Conservation (phyloP, 2,797 vertebrate genomes). For the Mus minutoides region DNA sequence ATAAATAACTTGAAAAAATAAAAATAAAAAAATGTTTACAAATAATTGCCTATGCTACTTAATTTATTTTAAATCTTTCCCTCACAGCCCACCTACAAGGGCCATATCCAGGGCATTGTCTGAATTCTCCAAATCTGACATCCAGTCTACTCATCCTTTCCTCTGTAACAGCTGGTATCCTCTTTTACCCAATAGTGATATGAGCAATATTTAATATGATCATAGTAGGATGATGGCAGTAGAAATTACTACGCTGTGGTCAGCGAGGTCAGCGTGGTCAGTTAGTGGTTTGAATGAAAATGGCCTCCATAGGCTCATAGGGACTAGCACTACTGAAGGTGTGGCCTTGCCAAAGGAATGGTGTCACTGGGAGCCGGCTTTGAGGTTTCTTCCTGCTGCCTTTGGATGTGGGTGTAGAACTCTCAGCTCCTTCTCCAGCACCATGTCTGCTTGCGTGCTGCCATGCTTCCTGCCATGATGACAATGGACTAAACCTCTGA, state of each 20-base stretch:
- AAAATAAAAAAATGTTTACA: background rate
- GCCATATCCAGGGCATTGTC: background rate
- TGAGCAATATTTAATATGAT: background rate
- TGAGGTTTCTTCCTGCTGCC: background rate
- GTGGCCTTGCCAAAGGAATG: background rate
- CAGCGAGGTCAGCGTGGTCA: background rate
- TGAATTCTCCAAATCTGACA: slow-evolving; percentile 1
- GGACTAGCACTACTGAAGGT: background rate
- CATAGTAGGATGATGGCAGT: background rate
- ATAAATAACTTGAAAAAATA: background rate
- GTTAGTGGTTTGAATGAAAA: background rate
- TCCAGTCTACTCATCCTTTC: background rate
- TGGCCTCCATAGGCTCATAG: background rate
- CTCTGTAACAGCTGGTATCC: slow-evolving; percentile 7
- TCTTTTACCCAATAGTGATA: background rate
- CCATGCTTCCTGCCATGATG: background rate
- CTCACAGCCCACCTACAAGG: too few relatives aligned
- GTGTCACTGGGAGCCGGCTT: background rate
- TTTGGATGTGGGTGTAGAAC: background rate
- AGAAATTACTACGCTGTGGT: background rate
- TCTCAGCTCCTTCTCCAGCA: background rate
- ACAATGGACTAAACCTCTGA: background rate
- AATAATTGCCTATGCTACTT: background rate
- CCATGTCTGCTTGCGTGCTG: background rate
- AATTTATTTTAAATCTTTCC: background rate